phyloP scores from a whole-genome alignment of 2,888 invertebrate genomes.

The Leptopilina myrica region DNA sequence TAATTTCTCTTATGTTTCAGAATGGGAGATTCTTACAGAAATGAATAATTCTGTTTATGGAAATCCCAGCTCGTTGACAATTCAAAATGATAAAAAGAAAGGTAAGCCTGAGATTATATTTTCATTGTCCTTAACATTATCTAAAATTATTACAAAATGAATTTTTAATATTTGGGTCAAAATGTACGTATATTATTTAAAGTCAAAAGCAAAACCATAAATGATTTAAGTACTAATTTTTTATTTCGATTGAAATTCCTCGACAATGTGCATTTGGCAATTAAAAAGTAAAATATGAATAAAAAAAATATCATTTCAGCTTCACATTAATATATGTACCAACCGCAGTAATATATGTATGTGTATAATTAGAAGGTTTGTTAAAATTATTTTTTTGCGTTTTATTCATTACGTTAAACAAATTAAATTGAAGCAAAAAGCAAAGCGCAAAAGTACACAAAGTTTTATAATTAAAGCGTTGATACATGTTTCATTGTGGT shows the following conservation, averaged over 20 bases:
- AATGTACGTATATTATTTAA: too few relatives aligned
- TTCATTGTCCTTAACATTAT: conserved; percentile 1
- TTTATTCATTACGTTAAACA: not conserved
- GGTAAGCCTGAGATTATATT: conserved; percentile 59
- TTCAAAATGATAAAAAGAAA: conserved; percentile 76
- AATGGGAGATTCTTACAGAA: conserved; percentile 77
- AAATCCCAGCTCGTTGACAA: conserved; percentile 82
- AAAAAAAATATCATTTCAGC: too few relatives aligned
- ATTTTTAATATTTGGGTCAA: too few relatives aligned
- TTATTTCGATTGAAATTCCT: not conserved
- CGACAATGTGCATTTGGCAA: too few relatives aligned
- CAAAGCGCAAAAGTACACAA: not conserved
- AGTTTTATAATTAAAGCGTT: not conserved
- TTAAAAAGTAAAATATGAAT: too few relatives aligned
- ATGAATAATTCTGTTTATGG: conserved; percentile 82
- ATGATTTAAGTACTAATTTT: not conserved
- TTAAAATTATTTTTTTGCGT: too few relatives aligned
- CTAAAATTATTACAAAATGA: not conserved
- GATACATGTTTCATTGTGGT: not conserved
- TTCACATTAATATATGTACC: too few relatives aligned
- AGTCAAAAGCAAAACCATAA: too few relatives aligned
- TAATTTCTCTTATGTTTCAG: conserved; percentile 66
- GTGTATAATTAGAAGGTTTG: too few relatives aligned
- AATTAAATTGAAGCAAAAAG: not conserved
- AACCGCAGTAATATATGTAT: too few relatives aligned